Percentiles rank a stretch among this genome's conserved stretches.
Evolutionary conservation across 2,797 vertebrate genomes (phyloP).

Genomic region (Macropodus opercularis): DNA sequence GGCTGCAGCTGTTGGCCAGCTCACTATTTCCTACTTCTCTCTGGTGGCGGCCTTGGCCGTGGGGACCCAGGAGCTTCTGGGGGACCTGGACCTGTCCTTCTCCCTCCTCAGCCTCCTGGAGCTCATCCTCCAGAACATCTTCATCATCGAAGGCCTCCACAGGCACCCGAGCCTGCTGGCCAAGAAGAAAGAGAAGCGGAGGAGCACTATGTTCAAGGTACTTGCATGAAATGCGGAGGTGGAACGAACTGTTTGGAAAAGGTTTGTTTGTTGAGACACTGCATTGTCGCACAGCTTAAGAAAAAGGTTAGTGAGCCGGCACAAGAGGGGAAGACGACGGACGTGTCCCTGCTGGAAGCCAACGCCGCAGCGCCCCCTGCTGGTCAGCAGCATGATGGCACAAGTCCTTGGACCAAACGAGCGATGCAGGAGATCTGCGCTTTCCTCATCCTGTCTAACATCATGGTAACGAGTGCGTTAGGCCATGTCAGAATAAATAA

Average conservation of each 20-base stretch:
- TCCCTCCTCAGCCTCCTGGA: slow-evolving; percentile 87
- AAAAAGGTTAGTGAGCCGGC: slow-evolving; percentile 24
- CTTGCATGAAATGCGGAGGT: neutral
- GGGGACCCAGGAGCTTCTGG: slow-evolving; percentile 64
- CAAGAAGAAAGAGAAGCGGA: slow-evolving; percentile 37
- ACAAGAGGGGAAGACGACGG: slow-evolving; percentile 8
- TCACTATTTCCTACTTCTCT: slow-evolving; percentile 88
- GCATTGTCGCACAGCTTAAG: slow-evolving; percentile 39
- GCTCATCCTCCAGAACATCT: slow-evolving; percentile 89
- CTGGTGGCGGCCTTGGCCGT: slow-evolving; percentile 86
- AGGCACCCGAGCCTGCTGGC: slow-evolving; percentile 55
- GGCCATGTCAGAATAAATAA: too few relatives aligned
- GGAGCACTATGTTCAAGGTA: slow-evolving; percentile 58
- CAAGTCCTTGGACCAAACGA: slow-evolving; percentile 81
- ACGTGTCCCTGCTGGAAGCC: slow-evolving; percentile 23
- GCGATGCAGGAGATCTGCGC: slow-evolving; percentile 85
- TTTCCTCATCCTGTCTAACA: slow-evolving; percentile 89
- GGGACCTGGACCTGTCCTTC: slow-evolving; percentile 85
- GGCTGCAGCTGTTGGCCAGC: slow-evolving; percentile 84
- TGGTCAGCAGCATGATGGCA: slow-evolving; percentile 66
- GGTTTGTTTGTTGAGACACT: neutral
- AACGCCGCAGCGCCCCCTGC: slow-evolving; percentile 63
- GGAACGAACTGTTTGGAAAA: neutral
- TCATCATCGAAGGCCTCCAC: slow-evolving; percentile 90
- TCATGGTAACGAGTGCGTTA: too few relatives aligned